These are phyloP conservation scores for Leptoteleia sp. DNA, from an alignment of 1,140 invertebrate species.

Conservation along the genomic window DNA sequence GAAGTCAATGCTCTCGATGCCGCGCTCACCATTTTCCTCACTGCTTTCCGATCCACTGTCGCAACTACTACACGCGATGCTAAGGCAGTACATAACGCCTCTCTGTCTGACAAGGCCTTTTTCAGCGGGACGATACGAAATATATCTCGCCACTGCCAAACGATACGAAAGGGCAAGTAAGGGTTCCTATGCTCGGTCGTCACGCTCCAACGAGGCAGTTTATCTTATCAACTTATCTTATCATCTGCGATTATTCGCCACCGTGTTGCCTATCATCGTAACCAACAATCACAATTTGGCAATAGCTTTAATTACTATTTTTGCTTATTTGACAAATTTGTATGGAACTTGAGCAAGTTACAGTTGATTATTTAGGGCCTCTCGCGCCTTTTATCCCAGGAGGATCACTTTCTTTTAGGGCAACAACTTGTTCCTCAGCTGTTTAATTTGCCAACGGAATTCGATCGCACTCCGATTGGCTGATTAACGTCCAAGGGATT, in stretches of 20 bases:
- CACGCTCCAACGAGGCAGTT: background rate
- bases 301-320: background rate
- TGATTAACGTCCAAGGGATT: background rate
- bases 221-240: slow-evolving; percentile 11
- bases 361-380: slow-evolving; percentile 4
- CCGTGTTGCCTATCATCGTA: slow-evolving; percentile 5
- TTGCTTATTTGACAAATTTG: slow-evolving; percentile 12
- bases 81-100: slow-evolving; percentile 72
- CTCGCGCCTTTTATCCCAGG: slow-evolving; percentile 1
- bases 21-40: slow-evolving; percentile 59
- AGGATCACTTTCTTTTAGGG: too few relatives aligned
- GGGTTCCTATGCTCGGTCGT: too few relatives aligned
- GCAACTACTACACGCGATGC: slow-evolving; percentile 71
- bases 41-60: slow-evolving; percentile 62
- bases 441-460: background rate
- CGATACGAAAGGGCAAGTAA: slow-evolving; percentile 3
- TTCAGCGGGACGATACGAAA: background rate
- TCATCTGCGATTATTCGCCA: slow-evolving; percentile 7
- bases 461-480: background rate
- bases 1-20: slow-evolving; percentile 50
- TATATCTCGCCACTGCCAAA: background rate
- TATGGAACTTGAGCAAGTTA: slow-evolving; percentile 24
- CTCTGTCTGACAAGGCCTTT: background rate
- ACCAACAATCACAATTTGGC: background rate
- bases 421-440: slow-evolving; percentile 26